Base-by-base conservation (phyloP, 2,113 vertebrate species). In the Cyanoramphus novaezelandiae region DNA sequence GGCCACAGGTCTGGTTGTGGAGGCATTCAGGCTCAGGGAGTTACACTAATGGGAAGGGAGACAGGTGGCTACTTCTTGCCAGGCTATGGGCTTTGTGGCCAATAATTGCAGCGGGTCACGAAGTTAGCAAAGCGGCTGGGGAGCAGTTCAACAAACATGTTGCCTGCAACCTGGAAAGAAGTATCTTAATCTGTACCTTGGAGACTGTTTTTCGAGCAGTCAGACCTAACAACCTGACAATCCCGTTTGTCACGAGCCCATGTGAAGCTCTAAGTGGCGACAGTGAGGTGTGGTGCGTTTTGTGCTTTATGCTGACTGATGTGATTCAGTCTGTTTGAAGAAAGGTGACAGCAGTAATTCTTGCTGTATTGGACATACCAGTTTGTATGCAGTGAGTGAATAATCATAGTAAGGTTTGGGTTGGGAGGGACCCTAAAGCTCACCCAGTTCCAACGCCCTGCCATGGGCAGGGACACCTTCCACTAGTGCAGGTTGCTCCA, bases 21-120 rank as follows among this genome's bases (percentile, higher is more conserved):
- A 47, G 41, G 16, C 28, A 3, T 53, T 76, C 2, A 7, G 27
- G 11, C 33, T 68, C 27, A 4, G 25, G 25, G 52, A 72, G 23
- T 53, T 37, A 0, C 0, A 3, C 0, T 49, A n/a, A 17, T 1
- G 1, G n/a, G 11, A 63, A 53, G 41, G 33, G 33, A 59, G 0
- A 19, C 35, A 44, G 24, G n/a, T 37, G 68, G 16, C 64, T 44
- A 0, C 67, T 62, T 35, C 8, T 6, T 86, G 20, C 39, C 39
- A 21, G 29, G 23, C 46, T 8, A 11, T 8, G 10, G 16, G 9
- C 9, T 65, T 76, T 72, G 31, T 46, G 43, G 13, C 31, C 37
- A 39, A 7, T 20, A 11, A 9, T 17, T 33, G 37, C 21, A 33
- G 21, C 17, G 29, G 55, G 9, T 25, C 44, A 50, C 24, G 41